Conservation (phyloP, 1,140 invertebrate species). For the Drosophila novamexicana region DNA sequence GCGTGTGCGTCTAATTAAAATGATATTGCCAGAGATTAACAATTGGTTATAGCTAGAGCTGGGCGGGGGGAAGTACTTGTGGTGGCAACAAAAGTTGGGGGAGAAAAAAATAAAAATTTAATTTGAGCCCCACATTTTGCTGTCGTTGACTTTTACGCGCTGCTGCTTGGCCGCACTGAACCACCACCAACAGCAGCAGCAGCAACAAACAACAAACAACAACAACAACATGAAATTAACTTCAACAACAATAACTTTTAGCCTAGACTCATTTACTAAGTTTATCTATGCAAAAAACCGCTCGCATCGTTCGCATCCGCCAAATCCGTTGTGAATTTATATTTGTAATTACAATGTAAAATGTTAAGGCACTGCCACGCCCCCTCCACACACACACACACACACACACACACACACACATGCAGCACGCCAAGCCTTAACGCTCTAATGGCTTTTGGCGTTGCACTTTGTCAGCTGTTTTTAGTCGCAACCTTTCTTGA, state of each 20-base stretch:
- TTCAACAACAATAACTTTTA: constrained; percentile 35
- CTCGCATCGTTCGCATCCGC: constrained; percentile 40
- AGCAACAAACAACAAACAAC: constrained; percentile 20
- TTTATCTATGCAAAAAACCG: constrained; percentile 72
- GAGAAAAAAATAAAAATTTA: constrained; percentile 40
- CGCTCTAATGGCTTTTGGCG: constrained; percentile 65
- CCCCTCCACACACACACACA: constrained; percentile 1
- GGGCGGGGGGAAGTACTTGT: constrained; percentile 22
- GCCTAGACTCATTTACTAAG: constrained; percentile 43
- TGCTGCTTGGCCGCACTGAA: constrained; percentile 57
- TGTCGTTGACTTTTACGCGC: constrained; percentile 81
- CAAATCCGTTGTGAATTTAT: constrained; percentile 53
- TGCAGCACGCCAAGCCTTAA: constrained; percentile 40
- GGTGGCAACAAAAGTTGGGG: constrained; percentile 65
- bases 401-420: neutral
- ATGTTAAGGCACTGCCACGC: constrained; percentile 47
- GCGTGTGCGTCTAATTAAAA: constrained; percentile 69
- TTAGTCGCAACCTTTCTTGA: neutral
- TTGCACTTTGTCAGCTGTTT: constrained; percentile 46
- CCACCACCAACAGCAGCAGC: constrained; percentile 41
- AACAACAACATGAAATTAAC: constrained; percentile 17
- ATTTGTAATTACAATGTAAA: constrained; percentile 57
- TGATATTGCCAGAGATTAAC: constrained; percentile 44
- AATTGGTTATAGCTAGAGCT: constrained; percentile 15
- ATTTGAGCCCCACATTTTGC: constrained; percentile 76